Evolutionary conservation across 2,113 vertebrate genomes (phyloP).

Genomic region (Empidonax alnorum): DNA sequence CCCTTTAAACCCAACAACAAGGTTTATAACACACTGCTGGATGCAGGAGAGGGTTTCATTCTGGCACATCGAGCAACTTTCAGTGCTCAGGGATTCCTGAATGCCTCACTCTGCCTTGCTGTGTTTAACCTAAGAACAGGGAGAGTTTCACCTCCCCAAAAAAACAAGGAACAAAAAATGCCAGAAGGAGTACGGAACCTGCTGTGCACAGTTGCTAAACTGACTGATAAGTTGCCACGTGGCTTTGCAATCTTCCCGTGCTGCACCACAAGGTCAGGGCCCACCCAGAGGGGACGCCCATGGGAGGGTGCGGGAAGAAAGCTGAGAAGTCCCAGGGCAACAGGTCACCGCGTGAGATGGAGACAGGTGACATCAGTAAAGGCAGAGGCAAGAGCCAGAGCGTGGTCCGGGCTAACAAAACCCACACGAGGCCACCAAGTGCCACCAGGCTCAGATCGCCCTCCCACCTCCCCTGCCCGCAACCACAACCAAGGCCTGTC

Average conservation of each 20-base stretch:
- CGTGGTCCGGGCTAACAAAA: neutral
- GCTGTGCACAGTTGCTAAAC: neutral
- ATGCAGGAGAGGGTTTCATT: neutral
- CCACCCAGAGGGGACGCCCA: neutral
- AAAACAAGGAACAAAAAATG: neutral
- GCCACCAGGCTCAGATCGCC: neutral
- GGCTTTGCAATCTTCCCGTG: neutral
- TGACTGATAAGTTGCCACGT: neutral
- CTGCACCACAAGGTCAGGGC: neutral
- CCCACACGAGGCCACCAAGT: neutral
- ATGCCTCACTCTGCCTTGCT: neutral
- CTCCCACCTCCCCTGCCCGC: neutral
- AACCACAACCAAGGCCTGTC: neutral
- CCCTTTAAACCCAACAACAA: neutral
- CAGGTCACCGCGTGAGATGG: rapidly evolving
- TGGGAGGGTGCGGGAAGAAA: rapidly evolving
- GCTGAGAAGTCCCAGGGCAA: neutral
- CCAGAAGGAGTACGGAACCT: neutral
- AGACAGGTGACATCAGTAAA: neutral
- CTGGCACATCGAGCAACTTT: rapidly evolving
- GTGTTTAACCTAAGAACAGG: neutral
- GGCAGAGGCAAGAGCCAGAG: neutral
- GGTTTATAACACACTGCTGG: neutral
- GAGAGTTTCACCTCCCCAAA: neutral
- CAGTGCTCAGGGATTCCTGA: neutral